A percentile compares a stretch with the other conserved stretches of the same genome.
Evolutionary conservation across 1,140 invertebrate species (phyloP).

Genomic region (Teleopsis dalmanni): DNA sequence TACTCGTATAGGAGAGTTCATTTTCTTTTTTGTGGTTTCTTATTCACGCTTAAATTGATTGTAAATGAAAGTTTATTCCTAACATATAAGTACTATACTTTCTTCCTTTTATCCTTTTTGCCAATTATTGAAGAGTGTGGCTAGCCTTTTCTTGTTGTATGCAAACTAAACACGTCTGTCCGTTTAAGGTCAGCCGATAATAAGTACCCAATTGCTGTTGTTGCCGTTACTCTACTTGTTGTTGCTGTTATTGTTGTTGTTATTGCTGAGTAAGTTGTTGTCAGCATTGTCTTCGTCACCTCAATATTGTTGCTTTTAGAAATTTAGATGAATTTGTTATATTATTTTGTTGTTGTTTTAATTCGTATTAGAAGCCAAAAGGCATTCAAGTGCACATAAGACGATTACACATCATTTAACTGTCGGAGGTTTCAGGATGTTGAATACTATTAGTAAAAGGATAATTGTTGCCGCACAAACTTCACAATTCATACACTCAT

Average conservation of each 20-base stretch:
- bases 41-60: conserved; percentile 45
- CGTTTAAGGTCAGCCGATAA: conserved; percentile 1
- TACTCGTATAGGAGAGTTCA: too few species aligned
- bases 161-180: conserved; percentile 3
- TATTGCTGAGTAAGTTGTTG: too few species aligned
- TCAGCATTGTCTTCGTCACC: too few species aligned
- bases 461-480: too few species aligned
- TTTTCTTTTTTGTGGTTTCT: conserved; percentile 45
- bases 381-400: conserved; percentile 44
- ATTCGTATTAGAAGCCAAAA: conserved; percentile 41
- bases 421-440: too few species aligned
- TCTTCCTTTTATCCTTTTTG: background rate
- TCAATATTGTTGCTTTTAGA: background rate
- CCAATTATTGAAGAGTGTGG: background rate
- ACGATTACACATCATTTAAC: conserved; percentile 46
- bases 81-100: conserved; percentile 3
- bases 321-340: background rate
- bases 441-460: too few species aligned
- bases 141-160: conserved; percentile 1
- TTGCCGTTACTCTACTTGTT: background rate
- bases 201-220: conserved; percentile 2
- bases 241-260: conserved; percentile 9
- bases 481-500: too few species aligned
- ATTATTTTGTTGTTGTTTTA: background rate
- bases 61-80: conserved; percentile 41